phyloP scores from a whole-genome alignment of 2,888 invertebrate species.

The Nysson spinosus region DNA sequence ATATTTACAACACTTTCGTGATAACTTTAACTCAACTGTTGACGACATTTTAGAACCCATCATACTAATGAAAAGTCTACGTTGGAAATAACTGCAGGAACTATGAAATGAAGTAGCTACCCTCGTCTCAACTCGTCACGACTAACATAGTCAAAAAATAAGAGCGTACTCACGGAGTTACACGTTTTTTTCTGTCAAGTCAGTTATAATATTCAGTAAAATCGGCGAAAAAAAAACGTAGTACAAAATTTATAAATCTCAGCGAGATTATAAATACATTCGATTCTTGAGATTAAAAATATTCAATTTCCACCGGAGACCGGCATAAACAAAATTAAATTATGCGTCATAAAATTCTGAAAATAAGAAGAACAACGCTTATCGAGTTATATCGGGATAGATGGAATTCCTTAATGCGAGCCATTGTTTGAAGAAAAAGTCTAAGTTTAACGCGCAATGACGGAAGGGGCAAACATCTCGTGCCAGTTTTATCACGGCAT shows the following conservation, averaged over 20 bases:
- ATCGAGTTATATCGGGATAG: no score
- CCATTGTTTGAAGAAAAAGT: conserved; percentile 11
- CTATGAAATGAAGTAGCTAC: conserved; percentile 52
- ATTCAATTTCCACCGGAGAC: no score
- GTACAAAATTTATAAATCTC: no score
- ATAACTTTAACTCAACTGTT: conserved; percentile 60
- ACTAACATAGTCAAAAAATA: conserved; percentile 47
- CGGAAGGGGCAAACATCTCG: conserved; percentile 32
- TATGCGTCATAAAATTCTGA: no score
- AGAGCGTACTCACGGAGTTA: conserved; percentile 16
- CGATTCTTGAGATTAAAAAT: no score
- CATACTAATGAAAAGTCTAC: conserved; percentile 42
- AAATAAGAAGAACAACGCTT: no score
- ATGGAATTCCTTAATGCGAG: no score
- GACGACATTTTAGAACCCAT: conserved; percentile 70
- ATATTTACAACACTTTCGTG: conserved; percentile 8
- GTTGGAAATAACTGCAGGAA: conserved; percentile 36
- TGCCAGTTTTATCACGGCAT: conserved; percentile 46
- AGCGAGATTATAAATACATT: no score
- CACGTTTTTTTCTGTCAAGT: no score
- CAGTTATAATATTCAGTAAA: no score
- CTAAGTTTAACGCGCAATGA: conserved; percentile 27
- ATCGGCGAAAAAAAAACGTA: no score
- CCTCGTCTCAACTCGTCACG: conserved; percentile 33
- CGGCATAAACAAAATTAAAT: no score